Evolutionary conservation across 2,797 vertebrate genomes (phyloP).

Genomic region (Thalassophryne amazonica): DNA sequence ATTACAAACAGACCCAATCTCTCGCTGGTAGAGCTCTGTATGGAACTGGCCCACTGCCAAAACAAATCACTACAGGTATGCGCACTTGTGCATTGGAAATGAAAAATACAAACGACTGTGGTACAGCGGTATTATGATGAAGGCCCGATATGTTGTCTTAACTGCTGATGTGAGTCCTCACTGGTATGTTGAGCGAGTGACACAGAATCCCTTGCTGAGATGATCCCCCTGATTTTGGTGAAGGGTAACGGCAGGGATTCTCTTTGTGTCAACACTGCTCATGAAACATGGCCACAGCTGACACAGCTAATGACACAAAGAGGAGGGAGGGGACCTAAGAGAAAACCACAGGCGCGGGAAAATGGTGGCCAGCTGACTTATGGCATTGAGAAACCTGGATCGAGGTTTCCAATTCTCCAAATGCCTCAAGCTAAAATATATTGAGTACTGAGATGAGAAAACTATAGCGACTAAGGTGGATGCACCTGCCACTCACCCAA

Average conservation of each 20-base stretch:
- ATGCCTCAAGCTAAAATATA: no score
- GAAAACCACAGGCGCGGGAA: slow-evolving; percentile 1
- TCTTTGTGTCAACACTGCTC: slow-evolving; percentile 62
- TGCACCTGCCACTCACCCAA: no score
- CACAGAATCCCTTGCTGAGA: slow-evolving; percentile 55
- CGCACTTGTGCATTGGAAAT: no score
- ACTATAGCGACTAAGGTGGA: no score
- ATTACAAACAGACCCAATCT: slow-evolving; percentile 66
- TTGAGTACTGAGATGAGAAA: no score
- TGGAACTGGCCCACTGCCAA: slow-evolving; percentile 26
- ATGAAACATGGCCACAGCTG: slow-evolving; percentile 71
- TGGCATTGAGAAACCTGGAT: no score
- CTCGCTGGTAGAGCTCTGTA: slow-evolving; percentile 14
- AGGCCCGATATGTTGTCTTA: background rate
- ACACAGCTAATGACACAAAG: slow-evolving; percentile 50
- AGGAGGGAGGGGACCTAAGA: background rate
- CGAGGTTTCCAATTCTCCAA: no score
- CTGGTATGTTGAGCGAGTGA: slow-evolving; percentile 41
- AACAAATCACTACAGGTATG: slow-evolving; percentile 8
- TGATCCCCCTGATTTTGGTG: slow-evolving; percentile 64
- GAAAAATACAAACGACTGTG: background rate
- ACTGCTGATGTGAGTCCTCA: slow-evolving; percentile 18
- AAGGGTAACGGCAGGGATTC: slow-evolving; percentile 56
- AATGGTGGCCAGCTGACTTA: background rate
- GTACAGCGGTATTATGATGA: background rate